Conservation (phyloP, 2,113 vertebrate species). For the Siniperca knerii region DNA sequence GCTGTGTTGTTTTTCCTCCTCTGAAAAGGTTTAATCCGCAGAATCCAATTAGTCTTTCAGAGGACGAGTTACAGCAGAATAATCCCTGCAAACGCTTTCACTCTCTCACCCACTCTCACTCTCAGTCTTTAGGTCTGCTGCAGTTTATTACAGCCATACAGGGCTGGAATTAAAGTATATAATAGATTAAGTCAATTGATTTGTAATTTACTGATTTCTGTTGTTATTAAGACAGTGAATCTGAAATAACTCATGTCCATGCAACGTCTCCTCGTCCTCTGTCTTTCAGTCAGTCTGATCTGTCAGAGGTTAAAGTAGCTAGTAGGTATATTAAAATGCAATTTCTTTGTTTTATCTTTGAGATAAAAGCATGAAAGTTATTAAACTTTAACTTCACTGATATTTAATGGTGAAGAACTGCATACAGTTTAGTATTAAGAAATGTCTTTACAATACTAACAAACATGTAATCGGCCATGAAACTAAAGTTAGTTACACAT, state of each 20-base stretch:
- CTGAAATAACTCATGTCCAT: no score
- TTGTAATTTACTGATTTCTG: neutral
- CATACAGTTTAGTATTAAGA: no score
- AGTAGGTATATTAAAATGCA: no score
- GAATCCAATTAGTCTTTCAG: conserved; percentile 70
- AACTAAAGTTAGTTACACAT: no score
- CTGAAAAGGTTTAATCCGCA: conserved; percentile 63
- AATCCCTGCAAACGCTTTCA: conserved; percentile 59
- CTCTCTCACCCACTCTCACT: neutral
- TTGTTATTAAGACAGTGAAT: neutral
- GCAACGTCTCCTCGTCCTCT: neutral
- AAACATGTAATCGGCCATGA: no score
- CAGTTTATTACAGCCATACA: neutral
- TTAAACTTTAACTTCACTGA: no score
- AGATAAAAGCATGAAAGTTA: no score
- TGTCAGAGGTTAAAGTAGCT: no score
- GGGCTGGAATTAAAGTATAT: neutral
- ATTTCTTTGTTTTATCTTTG: no score
- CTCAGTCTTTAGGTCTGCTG: neutral
- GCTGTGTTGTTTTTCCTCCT: conserved; percentile 4
- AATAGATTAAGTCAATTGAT: no score
- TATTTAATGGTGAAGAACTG: no score
- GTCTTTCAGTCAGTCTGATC: neutral
- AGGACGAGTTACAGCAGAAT: conserved; percentile 52
- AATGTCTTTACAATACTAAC: no score